phyloP scores from a whole-genome alignment of 2,888 invertebrate species.

The Junonia oenone region DNA sequence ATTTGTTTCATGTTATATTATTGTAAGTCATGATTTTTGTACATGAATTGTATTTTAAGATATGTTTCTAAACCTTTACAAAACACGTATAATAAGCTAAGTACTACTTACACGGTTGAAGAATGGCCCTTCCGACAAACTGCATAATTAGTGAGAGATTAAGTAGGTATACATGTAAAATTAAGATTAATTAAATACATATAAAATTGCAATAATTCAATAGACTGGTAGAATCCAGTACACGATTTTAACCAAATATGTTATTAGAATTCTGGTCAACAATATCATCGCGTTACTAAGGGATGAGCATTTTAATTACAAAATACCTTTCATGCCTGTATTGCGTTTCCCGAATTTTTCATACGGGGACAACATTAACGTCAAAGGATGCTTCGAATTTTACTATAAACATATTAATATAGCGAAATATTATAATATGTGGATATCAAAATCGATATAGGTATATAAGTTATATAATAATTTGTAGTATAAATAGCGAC shows the following conservation, averaged over 20 bases:
- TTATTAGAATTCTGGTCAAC: constrained; percentile 23
- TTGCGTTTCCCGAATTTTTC: constrained; percentile 53
- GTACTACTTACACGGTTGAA: too few relatives aligned
- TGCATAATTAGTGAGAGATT: too few relatives aligned
- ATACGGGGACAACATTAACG: constrained; percentile 38
- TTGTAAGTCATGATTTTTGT: too few relatives aligned
- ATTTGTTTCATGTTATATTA: too few relatives aligned
- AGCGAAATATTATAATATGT: background rate
- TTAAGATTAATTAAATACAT: background rate
- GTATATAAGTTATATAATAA: too few relatives aligned
- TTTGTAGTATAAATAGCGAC: too few relatives aligned
- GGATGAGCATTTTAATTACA: constrained; percentile 59
- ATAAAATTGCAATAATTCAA: background rate
- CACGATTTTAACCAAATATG: constrained; percentile 11
- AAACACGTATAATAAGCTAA: too few relatives aligned
- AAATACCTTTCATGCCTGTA: constrained; percentile 47
- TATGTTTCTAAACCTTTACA: too few relatives aligned
- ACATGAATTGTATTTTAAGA: too few relatives aligned
- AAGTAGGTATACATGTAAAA: background rate
- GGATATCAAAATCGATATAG: constrained; percentile 9
- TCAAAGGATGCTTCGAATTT: constrained; percentile 48
- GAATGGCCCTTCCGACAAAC: too few relatives aligned
- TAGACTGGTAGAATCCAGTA: background rate
- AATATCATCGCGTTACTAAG: constrained; percentile 40
- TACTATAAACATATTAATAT: constrained; percentile 28